Conservation (phyloP, 2,113 vertebrate genomes). For the Nesoenas mayeri region DNA sequence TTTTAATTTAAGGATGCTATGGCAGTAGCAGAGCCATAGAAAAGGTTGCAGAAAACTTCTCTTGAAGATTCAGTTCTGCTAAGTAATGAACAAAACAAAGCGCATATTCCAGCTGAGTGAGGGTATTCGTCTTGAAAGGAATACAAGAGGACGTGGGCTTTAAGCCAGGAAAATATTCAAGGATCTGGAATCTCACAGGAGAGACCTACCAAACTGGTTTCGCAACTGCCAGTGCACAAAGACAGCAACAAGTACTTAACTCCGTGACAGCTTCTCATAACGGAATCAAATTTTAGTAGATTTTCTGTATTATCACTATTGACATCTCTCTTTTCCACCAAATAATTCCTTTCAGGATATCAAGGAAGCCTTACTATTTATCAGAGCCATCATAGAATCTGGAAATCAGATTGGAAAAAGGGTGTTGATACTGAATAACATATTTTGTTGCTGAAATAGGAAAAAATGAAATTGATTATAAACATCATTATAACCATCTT, state of each 20-base stretch:
- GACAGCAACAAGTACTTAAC: background rate
- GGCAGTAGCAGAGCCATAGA: background rate
- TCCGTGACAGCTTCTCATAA: background rate
- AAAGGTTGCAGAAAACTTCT: background rate
- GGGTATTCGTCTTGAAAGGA: background rate
- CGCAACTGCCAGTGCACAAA: background rate
- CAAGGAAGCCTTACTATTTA: background rate
- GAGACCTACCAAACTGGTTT: background rate
- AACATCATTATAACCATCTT: too few relatives aligned
- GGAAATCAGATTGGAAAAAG: background rate
- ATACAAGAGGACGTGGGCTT: background rate
- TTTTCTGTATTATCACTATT: background rate
- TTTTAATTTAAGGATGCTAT: background rate
- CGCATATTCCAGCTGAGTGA: background rate
- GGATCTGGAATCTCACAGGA: background rate
- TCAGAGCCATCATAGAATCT: background rate
- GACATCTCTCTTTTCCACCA: background rate
- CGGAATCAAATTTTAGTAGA: background rate
- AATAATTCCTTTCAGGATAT: background rate
- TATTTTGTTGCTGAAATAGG: background rate
- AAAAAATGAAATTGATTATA: too few relatives aligned
- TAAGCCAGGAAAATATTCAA: background rate
- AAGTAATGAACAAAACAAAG: background rate
- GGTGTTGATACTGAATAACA: background rate
- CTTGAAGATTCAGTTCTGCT: background rate